Evolutionary conservation across 2,888 invertebrate species (phyloP).

Genomic region (Chrysodeixis includens): DNA sequence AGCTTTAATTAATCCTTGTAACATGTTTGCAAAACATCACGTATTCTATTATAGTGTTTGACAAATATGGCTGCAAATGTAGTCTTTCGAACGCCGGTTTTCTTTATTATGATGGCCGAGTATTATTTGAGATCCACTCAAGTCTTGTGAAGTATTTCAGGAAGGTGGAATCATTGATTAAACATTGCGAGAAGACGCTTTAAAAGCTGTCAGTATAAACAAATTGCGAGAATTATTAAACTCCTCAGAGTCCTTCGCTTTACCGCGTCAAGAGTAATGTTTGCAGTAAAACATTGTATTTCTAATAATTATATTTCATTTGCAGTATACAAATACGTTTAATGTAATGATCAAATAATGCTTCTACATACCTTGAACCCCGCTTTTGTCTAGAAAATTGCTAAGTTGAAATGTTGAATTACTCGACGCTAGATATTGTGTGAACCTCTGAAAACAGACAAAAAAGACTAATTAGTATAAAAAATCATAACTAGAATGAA

Average conservation of each 20-base stretch:
- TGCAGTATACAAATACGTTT: constrained; percentile 46
- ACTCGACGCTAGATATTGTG: constrained; percentile 99
- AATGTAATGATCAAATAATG: constrained; percentile 19
- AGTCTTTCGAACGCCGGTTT: not conserved
- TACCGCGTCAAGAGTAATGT: not conserved
- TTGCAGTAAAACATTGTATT: not conserved
- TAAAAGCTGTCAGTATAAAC: not conserved
- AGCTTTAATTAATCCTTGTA: not conserved
- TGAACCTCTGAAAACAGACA: constrained; percentile 96
- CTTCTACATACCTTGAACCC: constrained; percentile 96
- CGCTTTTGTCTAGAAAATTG: constrained; percentile 99
- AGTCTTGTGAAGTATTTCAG: not conserved
- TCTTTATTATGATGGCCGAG: not conserved
- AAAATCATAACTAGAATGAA: not conserved
- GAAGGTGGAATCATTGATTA: not conserved
- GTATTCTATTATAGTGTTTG: not conserved
- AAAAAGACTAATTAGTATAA: constrained; percentile 44
- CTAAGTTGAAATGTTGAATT: constrained; percentile 99
- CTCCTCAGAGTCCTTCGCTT: not conserved
- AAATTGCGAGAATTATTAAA: not conserved
- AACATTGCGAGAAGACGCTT: not conserved
- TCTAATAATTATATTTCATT: constrained; percentile 41
- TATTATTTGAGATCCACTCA: not conserved
- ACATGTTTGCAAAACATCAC: not conserved
- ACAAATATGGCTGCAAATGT: not conserved